These are phyloP conservation scores for Sporophila hypoxantha DNA, from an alignment of 2,113 vertebrate genomes.

Conservation along the genomic window DNA sequence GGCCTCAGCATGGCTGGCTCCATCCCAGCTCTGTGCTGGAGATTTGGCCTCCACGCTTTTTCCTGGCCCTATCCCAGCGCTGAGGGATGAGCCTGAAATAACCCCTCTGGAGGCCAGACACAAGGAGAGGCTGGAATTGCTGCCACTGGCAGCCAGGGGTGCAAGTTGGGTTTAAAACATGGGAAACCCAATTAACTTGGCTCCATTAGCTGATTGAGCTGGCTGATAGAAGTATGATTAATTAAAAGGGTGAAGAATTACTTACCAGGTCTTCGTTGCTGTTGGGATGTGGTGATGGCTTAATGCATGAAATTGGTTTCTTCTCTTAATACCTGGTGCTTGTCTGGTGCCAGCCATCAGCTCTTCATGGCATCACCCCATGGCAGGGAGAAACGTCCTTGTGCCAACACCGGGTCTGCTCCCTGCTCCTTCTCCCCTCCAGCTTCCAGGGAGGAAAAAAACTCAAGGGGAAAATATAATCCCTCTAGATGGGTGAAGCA, in stretches of 20 bases:
- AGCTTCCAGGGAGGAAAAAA: neutral
- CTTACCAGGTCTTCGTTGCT: neutral
- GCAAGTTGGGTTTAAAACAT: neutral
- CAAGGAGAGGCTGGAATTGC: neutral
- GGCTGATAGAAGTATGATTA: constrained; percentile 16
- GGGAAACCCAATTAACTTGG: neutral
- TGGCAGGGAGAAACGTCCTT: neutral
- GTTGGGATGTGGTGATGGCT: fast-evolving
- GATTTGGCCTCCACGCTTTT: neutral
- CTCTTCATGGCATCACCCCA: neutral
- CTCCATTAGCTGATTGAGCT: constrained; percentile 14
- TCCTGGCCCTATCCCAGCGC: neutral
- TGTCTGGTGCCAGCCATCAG: fast-evolving
- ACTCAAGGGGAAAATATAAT: neutral
- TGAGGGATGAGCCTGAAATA: neutral
- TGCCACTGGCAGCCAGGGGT: neutral
- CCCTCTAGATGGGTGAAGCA: neutral
- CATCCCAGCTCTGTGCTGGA: neutral
- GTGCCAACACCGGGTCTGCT: neutral
- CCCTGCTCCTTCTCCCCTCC: neutral
- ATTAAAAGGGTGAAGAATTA: constrained; percentile 21
- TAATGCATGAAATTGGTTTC: neutral
- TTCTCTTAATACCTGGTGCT: neutral
- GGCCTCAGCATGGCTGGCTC: neutral
- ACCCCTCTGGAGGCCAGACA: neutral